phyloP scores from a whole-genome alignment of 2,113 vertebrate genomes.

The Pantherophis guttatus region DNA sequence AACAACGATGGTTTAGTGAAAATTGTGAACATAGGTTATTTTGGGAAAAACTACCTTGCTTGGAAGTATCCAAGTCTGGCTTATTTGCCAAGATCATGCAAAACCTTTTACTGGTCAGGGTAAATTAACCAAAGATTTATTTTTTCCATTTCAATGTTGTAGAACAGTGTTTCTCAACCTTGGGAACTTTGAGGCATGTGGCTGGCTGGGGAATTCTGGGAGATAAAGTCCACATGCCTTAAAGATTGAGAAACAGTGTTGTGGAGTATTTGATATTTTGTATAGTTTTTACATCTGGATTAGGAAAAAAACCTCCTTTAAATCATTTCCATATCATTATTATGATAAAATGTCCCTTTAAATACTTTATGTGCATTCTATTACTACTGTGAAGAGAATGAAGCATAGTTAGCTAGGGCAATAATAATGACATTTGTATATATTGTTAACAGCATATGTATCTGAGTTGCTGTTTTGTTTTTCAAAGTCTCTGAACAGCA shows the following conservation, averaged over 20 bases:
- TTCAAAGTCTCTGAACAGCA: slow-evolving; percentile 5
- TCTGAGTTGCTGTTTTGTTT: not conserved
- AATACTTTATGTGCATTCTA: not conserved
- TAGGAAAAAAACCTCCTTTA: not conserved
- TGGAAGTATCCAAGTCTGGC: not conserved
- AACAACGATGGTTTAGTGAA: not conserved
- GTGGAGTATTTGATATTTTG: not conserved
- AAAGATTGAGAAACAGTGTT: not conserved
- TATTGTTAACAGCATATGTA: not conserved
- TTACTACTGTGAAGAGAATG: not conserved
- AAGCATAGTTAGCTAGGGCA: not conserved
- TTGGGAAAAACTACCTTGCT: not conserved
- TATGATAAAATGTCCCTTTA: not conserved
- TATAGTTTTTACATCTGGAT: not conserved
- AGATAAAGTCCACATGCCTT: not conserved
- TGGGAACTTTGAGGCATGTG: not conserved
- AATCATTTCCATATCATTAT: accelerated
- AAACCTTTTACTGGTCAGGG: not conserved
- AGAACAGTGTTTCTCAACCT: not conserved
- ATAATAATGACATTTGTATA: not conserved
- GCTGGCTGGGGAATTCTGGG: not conserved
- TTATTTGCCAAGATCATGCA: not conserved
- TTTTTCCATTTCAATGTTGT: not conserved
- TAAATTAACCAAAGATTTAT: not conserved
- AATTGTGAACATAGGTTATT: not conserved